Evolutionary conservation across 1,140 invertebrate genomes (phyloP), one percentile per base, ranked within the genome.

Genomic region (Nephotettix cincticeps): DNA sequence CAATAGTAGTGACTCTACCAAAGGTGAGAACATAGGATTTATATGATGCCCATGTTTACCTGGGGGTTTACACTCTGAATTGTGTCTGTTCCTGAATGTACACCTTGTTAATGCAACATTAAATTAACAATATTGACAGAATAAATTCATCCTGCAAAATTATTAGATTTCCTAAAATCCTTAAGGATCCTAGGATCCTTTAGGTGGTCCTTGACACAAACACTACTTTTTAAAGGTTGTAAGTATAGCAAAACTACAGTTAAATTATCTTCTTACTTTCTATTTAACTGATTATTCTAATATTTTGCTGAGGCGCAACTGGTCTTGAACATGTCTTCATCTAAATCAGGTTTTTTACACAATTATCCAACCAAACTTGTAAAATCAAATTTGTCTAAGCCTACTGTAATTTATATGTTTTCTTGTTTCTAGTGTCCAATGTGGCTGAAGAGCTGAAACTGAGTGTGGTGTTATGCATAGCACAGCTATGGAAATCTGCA

Each of bases 361-460:
- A n/a, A n/a, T n/a, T n/a, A n/a, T n/a, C n/a, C n/a, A n/a, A n/a
- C n/a, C n/a, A n/a, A n/a, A n/a, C n/a, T n/a, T n/a, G n/a, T n/a
- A n/a, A n/a, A n/a, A n/a, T n/a, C n/a, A n/a, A n/a, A n/a, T n/a
- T n/a, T n/a, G n/a, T n/a, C n/a, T n/a, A n/a, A n/a, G n/a, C n/a
- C n/a, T n/a, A n/a, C n/a, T n/a, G n/a, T n/a, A n/a, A n/a, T n/a
- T n/a, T n/a, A n/a, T n/a, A n/a, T n/a, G n/a, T n/a, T n/a, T n/a
- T n/a, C n/a, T n/a, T 29, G 80, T 77, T 75, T 78, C 30, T 56
- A 84, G 82, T 83, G 19, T 78, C 81, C 51, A 13, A 65, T 63
- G 75, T 78, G 4, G 81, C 85, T 27, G 89, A 90, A 78, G 88
- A 90, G 76, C 78, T 88, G 14, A 88, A 88, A 75, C 76, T 85